phyloP scores from a whole-genome alignment of 2,797 vertebrate species.

The Malacoctenus gilli region DNA sequence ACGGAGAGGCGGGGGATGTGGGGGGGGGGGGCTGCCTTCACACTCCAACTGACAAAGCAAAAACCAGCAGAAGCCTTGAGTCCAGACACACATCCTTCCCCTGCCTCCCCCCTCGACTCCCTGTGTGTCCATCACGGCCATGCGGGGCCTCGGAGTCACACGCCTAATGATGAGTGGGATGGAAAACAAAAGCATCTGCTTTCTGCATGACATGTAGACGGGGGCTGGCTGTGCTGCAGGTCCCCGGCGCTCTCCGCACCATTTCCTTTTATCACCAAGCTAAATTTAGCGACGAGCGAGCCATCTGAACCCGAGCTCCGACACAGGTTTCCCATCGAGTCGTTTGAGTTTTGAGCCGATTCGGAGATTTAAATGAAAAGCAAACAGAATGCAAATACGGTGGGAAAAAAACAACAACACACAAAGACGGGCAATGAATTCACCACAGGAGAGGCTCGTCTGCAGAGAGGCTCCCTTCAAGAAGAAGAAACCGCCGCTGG shows the following conservation, averaged over 20 bases:
- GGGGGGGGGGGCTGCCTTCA: conserved; percentile 40
- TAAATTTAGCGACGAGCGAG: conserved; percentile 63
- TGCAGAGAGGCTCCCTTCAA: conserved; percentile 32
- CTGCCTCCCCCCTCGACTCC: conserved; percentile 37
- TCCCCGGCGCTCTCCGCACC: conserved; percentile 51
- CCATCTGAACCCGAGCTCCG: conserved; percentile 46
- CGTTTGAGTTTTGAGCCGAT: conserved; percentile 6
- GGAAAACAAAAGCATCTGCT: conserved; percentile 72
- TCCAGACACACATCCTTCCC: conserved; percentile 32
- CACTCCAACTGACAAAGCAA: conserved; percentile 56
- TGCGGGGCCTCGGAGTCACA: conserved; percentile 25
- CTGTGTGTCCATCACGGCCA: conserved; percentile 54
- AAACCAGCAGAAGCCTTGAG: conserved; percentile 29
- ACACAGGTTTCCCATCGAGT: conserved; percentile 45
- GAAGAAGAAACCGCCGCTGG: conserved; percentile 20
- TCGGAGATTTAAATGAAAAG: conserved; percentile 41
- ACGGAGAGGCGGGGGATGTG: conserved; percentile 19
- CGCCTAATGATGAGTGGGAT: conserved; percentile 41
- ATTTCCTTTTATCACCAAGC: conserved; percentile 63
- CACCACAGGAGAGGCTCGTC: not conserved
- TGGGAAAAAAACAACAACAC: not conserved
- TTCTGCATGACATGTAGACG: conserved; percentile 59
- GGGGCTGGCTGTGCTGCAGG: conserved; percentile 29
- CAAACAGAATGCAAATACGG: conserved; percentile 23
- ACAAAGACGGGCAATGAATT: not conserved